Conservation (phyloP, 2,113 vertebrate genomes). For the Beaufortia kweichowensis region DNA sequence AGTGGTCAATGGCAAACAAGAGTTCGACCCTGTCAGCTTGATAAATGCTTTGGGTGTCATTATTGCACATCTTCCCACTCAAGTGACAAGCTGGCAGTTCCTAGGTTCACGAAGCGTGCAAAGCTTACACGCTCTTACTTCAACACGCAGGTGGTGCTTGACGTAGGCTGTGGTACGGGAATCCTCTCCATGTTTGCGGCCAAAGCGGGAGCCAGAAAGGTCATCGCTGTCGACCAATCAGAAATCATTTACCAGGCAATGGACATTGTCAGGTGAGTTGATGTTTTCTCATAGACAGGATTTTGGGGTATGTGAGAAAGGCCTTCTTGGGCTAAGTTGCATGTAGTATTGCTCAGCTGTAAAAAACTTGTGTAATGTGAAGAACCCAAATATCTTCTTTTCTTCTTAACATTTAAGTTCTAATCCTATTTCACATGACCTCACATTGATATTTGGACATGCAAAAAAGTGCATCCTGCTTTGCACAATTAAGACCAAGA, state of each 20-base stretch:
- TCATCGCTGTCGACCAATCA: constrained; percentile 93
- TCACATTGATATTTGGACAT: too few relatives aligned
- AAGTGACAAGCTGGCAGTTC: constrained; percentile 35
- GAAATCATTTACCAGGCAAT: constrained; percentile 96
- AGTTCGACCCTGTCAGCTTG: constrained; percentile 46
- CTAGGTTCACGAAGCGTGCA: neutral
- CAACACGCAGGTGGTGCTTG: constrained; percentile 85
- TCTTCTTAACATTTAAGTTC: too few relatives aligned
- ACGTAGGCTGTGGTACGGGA: constrained; percentile 96
- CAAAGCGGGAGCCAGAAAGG: constrained; percentile 85
- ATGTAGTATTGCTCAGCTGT: too few relatives aligned
- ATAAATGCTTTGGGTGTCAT: constrained; percentile 42
- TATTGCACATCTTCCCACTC: constrained; percentile 13
- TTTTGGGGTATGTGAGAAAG: neutral
- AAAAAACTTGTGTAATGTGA: too few relatives aligned
- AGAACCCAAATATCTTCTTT: too few relatives aligned
- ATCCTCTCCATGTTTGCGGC: constrained; percentile 97
- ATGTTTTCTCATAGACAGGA: neutral
- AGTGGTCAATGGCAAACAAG: constrained; percentile 34
- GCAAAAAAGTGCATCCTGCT: too few relatives aligned
- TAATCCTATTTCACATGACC: too few relatives aligned
- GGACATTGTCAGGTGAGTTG: constrained; percentile 90
- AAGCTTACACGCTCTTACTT: constrained; percentile 3
- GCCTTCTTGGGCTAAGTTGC: neutral
- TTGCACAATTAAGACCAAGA: too few relatives aligned